phyloP scores from a whole-genome alignment of 2,888 invertebrate species.

The Pheosia gnoma region DNA sequence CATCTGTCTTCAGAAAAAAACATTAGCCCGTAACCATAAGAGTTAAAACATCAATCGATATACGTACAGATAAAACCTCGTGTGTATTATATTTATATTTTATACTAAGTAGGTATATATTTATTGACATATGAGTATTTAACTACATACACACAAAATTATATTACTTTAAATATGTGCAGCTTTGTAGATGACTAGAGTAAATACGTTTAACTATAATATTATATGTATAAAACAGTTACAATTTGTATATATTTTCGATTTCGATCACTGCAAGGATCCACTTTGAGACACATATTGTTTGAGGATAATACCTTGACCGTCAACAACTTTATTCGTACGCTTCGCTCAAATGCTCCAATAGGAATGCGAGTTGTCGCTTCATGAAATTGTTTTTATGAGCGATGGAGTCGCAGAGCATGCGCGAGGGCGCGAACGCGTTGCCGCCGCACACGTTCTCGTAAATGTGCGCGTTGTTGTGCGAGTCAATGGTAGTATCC shows the following conservation, averaged over 20 bases:
- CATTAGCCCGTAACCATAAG: constrained; percentile 55
- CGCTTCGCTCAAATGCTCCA: constrained; percentile 87
- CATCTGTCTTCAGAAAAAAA: constrained; percentile 33
- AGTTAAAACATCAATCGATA: constrained; percentile 48
- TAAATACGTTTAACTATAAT: constrained; percentile 74
- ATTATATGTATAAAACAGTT: constrained; percentile 74
- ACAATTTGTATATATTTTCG: constrained; percentile 69
- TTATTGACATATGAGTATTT: constrained; percentile 75
- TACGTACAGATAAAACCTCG: constrained; percentile 59
- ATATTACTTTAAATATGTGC: constrained; percentile 74
- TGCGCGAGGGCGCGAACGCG: constrained; percentile 74
- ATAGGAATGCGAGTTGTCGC: constrained; percentile 84
- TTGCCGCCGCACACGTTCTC: constrained; percentile 78
- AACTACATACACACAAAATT: constrained; percentile 73
- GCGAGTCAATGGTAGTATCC: constrained; percentile 74
- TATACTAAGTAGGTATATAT: constrained; percentile 43
- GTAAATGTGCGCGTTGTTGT: constrained; percentile 67
- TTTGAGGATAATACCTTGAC: constrained; percentile 78
- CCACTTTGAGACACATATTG: constrained; percentile 77
- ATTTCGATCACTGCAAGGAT: constrained; percentile 84
- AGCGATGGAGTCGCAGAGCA: constrained; percentile 79
- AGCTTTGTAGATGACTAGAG: constrained; percentile 83
- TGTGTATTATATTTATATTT: constrained; percentile 62
- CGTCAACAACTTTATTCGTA: constrained; percentile 82
- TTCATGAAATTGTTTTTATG: constrained; percentile 80